Conservation (phyloP, 2,888 invertebrate species). For the Tetramorium bicarinatum region DNA sequence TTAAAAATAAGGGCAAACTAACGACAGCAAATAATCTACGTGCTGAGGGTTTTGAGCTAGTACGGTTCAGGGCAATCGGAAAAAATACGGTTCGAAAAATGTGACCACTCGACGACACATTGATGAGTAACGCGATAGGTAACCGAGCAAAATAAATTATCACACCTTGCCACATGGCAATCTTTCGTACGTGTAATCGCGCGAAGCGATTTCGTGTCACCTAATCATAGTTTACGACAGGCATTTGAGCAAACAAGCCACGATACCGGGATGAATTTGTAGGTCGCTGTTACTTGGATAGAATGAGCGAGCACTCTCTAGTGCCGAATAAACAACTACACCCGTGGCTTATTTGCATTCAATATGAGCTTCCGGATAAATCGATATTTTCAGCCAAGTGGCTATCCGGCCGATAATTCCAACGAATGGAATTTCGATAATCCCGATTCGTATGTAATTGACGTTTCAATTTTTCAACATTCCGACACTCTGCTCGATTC, state of each 20-base stretch:
- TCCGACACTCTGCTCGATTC: background rate
- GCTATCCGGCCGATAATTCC: slow-evolving; percentile 65
- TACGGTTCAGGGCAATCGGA: too few species aligned
- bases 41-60: background rate
- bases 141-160: slow-evolving; percentile 13
- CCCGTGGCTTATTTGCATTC: slow-evolving; percentile 73
- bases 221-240: slow-evolving; percentile 56
- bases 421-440: slow-evolving; percentile 69
- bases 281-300: slow-evolving; percentile 54
- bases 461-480: slow-evolving; percentile 69
- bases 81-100: background rate
- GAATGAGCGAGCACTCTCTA: slow-evolving; percentile 64
- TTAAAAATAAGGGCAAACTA: background rate
- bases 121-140: background rate
- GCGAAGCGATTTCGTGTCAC: slow-evolving; percentile 44
- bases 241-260: slow-evolving; percentile 59
- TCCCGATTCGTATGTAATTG: slow-evolving; percentile 65
- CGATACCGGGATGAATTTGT: slow-evolving; percentile 67
- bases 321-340: slow-evolving; percentile 73
- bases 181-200: slow-evolving; percentile 35
- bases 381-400: slow-evolving; percentile 69
- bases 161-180: background rate
- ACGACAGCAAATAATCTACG: background rate
- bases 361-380: slow-evolving; percentile 70
- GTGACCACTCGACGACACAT: background rate